Evolutionary conservation across 92 coral and sea anemone genomes (phyloP), one percentile per base, ranked within the genome.

Genomic region (Porites rus): DNA sequence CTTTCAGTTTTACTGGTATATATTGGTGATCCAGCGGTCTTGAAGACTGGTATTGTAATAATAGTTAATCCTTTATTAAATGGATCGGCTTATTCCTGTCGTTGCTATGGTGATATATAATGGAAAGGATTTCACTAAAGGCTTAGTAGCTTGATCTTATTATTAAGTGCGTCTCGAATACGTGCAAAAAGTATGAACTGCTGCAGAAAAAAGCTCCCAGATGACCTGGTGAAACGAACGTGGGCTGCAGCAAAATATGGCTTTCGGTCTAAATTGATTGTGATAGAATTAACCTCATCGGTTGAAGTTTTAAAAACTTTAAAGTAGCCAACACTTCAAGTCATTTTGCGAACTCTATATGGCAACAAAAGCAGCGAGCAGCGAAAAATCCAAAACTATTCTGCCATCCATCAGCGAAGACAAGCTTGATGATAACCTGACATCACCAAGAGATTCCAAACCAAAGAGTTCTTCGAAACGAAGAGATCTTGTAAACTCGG

Each of bases 21-120:
- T 53, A 20, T 75, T 54, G 46, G 12, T 22, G 78, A 28, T 25
- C 53, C 7, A 8, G 18, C 20, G 10, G 3, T 6, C 69, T 14
- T 7, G 10, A 19, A 8, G 21, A 10, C 16, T 2, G 62, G 24
- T 22, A 51, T 20, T 10, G 14, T 0, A 51, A 51, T 19, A 74
- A 74, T 51, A 8, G 8, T 12, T 19, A 12, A 12, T 25, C 9
- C 10, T 7, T 38, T 38, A 38, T 38, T 4, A 38, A 38, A 38
- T 4, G 77, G 12, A 65, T 11, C 2, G n/a, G 8, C 9, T 79
- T 46, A 79, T 66, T 51, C 61, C 13, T 22, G 7, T 80, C 65
- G 84, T 80, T 51, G 52, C 65, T 69, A 80, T 67, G 75, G 84
- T 80, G 28, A 80, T 28, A 8, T 51, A 14, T 38, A 80, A 21